These are phyloP conservation scores for Stenodema calcarata DNA, from an alignment of 2,888 invertebrate species.

Conservation along the genomic window DNA sequence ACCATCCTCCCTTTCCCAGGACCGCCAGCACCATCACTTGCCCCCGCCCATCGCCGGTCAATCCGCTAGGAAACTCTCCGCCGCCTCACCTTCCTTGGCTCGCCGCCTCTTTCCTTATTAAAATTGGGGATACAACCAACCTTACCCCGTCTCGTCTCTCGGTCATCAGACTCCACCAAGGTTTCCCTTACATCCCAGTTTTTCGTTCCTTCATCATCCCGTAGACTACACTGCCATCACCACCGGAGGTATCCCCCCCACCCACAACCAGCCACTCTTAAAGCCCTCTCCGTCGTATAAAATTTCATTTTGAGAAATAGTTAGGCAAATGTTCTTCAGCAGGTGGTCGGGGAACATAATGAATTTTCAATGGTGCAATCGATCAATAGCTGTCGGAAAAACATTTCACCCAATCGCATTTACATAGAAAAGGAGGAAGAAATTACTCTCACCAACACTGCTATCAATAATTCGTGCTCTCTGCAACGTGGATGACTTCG, in stretches of 20 bases:
- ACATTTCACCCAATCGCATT: not conserved
- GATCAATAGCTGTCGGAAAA: not conserved
- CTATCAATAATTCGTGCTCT: not conserved
- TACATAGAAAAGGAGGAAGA: not conserved
- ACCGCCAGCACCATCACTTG: not conserved
- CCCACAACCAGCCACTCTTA: not conserved
- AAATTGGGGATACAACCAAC: constrained; percentile 8
- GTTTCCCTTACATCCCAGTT: not conserved
- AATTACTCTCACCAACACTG: not conserved
- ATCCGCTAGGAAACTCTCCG: not conserved
- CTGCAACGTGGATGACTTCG: no score
- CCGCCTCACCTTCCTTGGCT: not conserved
- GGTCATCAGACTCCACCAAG: not conserved
- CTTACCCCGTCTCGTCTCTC: not conserved
- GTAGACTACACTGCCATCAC: not conserved
- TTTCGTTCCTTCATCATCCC: constrained; percentile 14
- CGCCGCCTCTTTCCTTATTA: constrained; percentile 31
- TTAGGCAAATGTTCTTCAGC: not conserved
- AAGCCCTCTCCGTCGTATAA: not conserved
- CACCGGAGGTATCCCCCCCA: not conserved
- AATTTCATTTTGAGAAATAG: constrained; percentile 29
- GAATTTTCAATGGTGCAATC: constrained; percentile 9
- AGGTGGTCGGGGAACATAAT: not conserved
- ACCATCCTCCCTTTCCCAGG: constrained; percentile 16
- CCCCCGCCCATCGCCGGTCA: constrained; percentile 27